Evolutionary conservation across 1,140 invertebrate species (phyloP), one percentile per base, ranked within the genome.

Genomic region (Cydia strobilella): DNA sequence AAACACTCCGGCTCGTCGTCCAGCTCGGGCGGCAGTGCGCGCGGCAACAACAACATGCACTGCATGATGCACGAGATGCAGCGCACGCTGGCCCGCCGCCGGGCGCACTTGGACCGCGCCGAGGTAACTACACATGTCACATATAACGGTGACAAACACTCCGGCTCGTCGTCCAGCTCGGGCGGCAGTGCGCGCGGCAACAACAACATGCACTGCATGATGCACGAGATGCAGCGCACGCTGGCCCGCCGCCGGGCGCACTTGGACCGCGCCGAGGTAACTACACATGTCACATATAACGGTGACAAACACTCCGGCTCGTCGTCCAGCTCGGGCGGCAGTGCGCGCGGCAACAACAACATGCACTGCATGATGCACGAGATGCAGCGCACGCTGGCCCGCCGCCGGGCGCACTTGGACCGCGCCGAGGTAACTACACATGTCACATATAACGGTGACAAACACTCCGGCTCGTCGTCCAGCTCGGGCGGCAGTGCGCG

Each of bases 11-110:
- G n/a, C n/a, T n/a, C n/a, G n/a, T n/a, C n/a, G n/a, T n/a, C n/a
- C n/a, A n/a, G n/a, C n/a, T n/a, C n/a, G n/a, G n/a, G n/a, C n/a
- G n/a, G n/a, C n/a, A 96, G 75, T 73, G 77, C 80, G 77, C 81
- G 85, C 76, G 83, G 86, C 79, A 84, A 85, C 74, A 79, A 84
- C 79, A 84, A 85, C 74, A 78, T 98, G 94, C 96, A 96, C 79
- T 97, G 96, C 75, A 97, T 99, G 96, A 98, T 99, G 97, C 97
- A 98, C 89, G 98, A 99, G 94, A 99, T 99, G 97, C 97, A 97
- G 18, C 97, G 97, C 87, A 99, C 98, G 25, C 94, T 99, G 77
- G 98, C 98, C 6, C 94, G 97, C 76, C 94, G 98, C 88, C 94
- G 97, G 83, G 97, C 97, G 74, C 94, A 94, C 75, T 89, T 94